Base-by-base conservation (phyloP, 2,797 vertebrate genomes). In the Falco peregrinus region DNA sequence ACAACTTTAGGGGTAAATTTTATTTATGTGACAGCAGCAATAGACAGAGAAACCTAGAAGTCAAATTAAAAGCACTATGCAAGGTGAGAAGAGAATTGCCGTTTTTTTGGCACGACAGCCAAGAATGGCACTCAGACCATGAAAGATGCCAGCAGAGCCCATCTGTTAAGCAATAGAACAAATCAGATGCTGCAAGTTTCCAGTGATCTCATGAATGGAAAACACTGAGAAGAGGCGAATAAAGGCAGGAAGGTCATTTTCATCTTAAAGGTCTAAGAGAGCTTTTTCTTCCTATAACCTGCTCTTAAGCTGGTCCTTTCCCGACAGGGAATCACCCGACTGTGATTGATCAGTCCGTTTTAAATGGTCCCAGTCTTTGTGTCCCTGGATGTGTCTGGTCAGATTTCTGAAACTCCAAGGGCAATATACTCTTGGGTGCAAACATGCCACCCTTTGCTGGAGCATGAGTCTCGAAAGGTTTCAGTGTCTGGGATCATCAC, bases 131-230 rank as follows among this genome's bases (percentile, higher is more conserved):
- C n/a, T 61, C 83, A 63, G 69, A 90, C 77, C 87, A 90, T 73
- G 71, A 73, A 93, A 74, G 33, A 37, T 95, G 87, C 95, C 91
- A 96, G 67, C 92, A 95, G 70, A 95, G 54, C 45, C 92, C 94
- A 95, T 96, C 94, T 95, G 94, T 94, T 93, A 93, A 93, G 74
- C 77, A 90, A 16, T 63, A 79, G 47, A 90, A 15, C 78, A 77
- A 91, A 86, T 92, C 87, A 96, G 77, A 93, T 82, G 61, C 87
- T 95, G 54, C 74, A 84, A 81, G 69, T 89, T 95, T 78, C 60
- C 76, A 87, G 50, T 47, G 70, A 87, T 83, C 33, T 85, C 75
- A 76, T 70, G 61, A 92, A 86, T 37, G n/a, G 43, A 89, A 84
- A 84, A 48, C 45, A 47, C 13, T 65, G 53, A 71, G 29, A 48